These are phyloP conservation scores for Tinea semifulvella DNA, from an alignment of 2,888 invertebrate genomes.

Conservation along the genomic window DNA sequence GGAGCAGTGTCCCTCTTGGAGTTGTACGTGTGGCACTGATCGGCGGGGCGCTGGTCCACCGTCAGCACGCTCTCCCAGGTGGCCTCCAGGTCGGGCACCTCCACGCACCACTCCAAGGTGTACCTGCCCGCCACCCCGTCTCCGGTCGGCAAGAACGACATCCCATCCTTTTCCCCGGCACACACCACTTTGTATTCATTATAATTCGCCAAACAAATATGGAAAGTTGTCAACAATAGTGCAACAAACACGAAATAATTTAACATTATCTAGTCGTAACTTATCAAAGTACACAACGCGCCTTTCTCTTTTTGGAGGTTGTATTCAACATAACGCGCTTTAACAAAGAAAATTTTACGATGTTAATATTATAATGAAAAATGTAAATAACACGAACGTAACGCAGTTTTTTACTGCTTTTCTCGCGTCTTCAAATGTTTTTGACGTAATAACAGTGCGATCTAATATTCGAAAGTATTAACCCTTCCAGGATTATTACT, in stretches of 20 bases:
- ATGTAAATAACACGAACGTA: conserved; percentile 2
- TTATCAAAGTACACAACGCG: background rate
- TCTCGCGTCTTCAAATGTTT: no score
- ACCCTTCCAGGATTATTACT: no score
- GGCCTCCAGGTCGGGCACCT: conserved; percentile 20
- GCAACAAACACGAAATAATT: background rate
- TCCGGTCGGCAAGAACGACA: conserved; percentile 24
- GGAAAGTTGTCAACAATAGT: conserved; percentile 1
- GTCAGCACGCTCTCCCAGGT: conserved; percentile 23
- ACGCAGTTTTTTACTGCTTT: background rate
- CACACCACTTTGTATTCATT: conserved; percentile 26
- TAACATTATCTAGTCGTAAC: background rate
- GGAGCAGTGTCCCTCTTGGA: background rate
- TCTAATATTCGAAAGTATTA: no score
- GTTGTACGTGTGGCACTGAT: background rate
- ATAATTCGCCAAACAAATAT: conserved; percentile 19
- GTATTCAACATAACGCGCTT: background rate
- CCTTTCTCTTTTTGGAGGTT: background rate
- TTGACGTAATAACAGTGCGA: no score
- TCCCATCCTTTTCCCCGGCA: conserved; percentile 20
- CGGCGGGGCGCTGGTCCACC: background rate
- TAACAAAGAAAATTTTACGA: background rate
- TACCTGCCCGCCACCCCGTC: conserved; percentile 35
- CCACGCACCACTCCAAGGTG: conserved; percentile 31
- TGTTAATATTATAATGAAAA: conserved; percentile 1